These are phyloP conservation scores for Drosophila navojoa DNA, from an alignment of 1,140 invertebrate genomes.

Conservation along the genomic window DNA sequence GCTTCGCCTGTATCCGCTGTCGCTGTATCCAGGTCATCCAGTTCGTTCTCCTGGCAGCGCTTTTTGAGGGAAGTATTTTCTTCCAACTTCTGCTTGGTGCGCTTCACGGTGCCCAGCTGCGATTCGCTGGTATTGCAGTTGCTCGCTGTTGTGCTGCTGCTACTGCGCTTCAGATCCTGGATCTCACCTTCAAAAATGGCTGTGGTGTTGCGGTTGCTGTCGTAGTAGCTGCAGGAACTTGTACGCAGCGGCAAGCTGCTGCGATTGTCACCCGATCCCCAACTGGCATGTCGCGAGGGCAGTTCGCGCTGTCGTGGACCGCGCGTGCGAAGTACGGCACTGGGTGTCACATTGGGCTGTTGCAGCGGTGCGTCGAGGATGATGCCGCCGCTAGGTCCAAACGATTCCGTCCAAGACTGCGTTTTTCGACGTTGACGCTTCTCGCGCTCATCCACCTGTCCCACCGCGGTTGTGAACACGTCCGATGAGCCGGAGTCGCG, in stretches of 20 bases:
- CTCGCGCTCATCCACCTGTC: constrained; percentile 87
- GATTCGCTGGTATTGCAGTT: constrained; percentile 78
- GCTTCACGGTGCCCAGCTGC: constrained; percentile 88
- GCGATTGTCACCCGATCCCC: constrained; percentile 90
- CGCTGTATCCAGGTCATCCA: constrained; percentile 52
- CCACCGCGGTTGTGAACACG: constrained; percentile 89
- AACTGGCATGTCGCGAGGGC: constrained; percentile 91
- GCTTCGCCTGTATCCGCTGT: not conserved
- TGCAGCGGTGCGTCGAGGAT: constrained; percentile 80
- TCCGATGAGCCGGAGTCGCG: constrained; percentile 84
- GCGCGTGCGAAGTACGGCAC: constrained; percentile 50
- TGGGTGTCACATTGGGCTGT: constrained; percentile 24
- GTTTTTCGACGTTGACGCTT: constrained; percentile 75
- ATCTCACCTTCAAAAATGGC: constrained; percentile 81
- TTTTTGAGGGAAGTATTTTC: constrained; percentile 85
- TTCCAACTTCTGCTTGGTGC: constrained; percentile 90
- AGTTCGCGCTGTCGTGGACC: constrained; percentile 84
- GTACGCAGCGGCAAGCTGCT: constrained; percentile 88
- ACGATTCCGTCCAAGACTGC: constrained; percentile 77
- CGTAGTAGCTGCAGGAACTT: constrained; percentile 90
- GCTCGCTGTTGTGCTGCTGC: constrained; percentile 43
- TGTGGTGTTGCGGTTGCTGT: constrained; percentile 85
- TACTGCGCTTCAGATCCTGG: constrained; percentile 72
- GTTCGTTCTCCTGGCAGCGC: constrained; percentile 84
- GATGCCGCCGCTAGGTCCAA: constrained; percentile 84